Base-by-base conservation (phyloP, 2,888 invertebrate species). In the Synergus gifuensis region DNA sequence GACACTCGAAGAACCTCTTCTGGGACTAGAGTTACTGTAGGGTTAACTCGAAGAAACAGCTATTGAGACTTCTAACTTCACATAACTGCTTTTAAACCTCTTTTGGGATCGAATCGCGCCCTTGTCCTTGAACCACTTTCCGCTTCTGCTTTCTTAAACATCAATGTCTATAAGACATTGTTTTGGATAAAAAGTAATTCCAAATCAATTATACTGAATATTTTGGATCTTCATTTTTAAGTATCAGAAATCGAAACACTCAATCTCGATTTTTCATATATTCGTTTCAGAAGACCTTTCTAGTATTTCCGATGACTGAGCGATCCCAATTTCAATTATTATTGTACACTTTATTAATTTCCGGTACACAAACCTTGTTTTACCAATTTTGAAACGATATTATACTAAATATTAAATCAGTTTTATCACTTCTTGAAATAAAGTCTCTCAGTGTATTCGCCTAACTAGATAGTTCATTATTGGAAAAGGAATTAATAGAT, bases 81-180 rank as follows among this genome's bases (percentile, higher is more conserved):
- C 66, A 69, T 82, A 80, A 82, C 79, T 78, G 54, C 69, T 42
- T 78, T 80, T 46, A 78, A 79, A 76, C 58, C 79, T 81, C 81
- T 80, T 76, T 67, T 76, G 77, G 78, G 76, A 79, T 58, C 77
- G 46, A 22, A 49, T 64, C 18, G 44, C 64, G 54, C 62, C 58
- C 63, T 18, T 64, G 78, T 73, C 79, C 78, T 77, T 77, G 76
- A 78, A 78, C 73, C n/a, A 81, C 79, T 76, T 81, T 66, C 8
- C 22, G 4, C 14, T 44, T 46, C 22, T 40, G 16, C 28, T 49
- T 73, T 60, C 22, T 60, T 0, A 14, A 54, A n/a, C 9, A 18
- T 54, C 54, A 54, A 7, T 9, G 18, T 16, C 54, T n/a, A 9
- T n/a, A n/a, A n/a, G 8, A n/a, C 28, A 3, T 28, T 3, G 28